These are phyloP conservation scores for Microtus richardsoni DNA, from an alignment of 2,113 vertebrate species.

Conservation along the genomic window DNA sequence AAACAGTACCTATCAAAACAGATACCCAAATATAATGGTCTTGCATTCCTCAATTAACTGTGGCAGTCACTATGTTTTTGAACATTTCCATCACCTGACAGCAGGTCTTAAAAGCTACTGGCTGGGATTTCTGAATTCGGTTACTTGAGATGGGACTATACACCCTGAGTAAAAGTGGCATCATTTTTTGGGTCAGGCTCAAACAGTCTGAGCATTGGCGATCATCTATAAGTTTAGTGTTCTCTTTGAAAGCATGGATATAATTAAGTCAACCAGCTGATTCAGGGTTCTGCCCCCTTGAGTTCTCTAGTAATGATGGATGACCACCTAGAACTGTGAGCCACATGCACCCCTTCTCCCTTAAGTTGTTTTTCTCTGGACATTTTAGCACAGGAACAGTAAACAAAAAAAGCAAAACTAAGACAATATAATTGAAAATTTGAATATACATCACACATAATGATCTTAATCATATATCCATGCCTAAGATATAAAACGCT, in stretches of 20 bases:
- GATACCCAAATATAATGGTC: background rate
- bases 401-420: background rate
- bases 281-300: background rate
- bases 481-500: rapidly evolving
- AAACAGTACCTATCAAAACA: background rate
- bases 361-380: background rate
- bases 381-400: background rate
- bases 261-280: background rate
- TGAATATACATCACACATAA: background rate
- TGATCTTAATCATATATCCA: background rate
- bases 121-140: background rate
- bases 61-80: background rate
- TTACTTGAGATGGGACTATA: background rate
- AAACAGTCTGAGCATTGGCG: no score
- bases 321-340: background rate
- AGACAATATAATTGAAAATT: background rate
- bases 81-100: background rate
- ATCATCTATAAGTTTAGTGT: background rate
- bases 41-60: background rate
- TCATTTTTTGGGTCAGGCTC: background rate
- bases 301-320: background rate
- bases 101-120: background rate
- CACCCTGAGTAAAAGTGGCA: background rate
- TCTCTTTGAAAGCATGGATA: background rate
- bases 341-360: background rate